Percentiles rank a stretch among this genome's conserved stretches.
These are phyloP conservation scores for Zaprionus ornatus DNA, from an alignment of 1,140 invertebrate species.

Conservation along the genomic window DNA sequence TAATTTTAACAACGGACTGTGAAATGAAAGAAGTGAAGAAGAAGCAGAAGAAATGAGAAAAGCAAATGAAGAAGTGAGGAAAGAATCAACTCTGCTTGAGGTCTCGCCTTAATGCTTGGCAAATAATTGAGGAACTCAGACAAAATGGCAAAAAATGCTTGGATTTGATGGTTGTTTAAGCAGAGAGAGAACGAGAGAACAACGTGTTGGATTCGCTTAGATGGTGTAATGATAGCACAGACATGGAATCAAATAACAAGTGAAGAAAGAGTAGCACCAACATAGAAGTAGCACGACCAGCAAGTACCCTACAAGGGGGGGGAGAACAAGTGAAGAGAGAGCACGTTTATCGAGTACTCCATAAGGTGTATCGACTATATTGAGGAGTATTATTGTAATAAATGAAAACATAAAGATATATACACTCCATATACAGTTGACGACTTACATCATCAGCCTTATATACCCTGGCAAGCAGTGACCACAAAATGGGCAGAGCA, in stretches of 20 bases:
- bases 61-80: constrained; percentile 12
- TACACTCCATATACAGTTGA: not conserved
- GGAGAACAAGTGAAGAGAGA: not conserved
- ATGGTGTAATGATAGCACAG: constrained; percentile 33
- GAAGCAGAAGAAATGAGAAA: constrained; percentile 11
- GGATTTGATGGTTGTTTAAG: constrained; percentile 31
- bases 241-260: constrained; percentile 6
- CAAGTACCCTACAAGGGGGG: constrained; percentile 2
- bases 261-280: not conserved
- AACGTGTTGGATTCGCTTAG: constrained; percentile 16
- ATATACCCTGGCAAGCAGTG: not conserved
- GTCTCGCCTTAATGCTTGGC: constrained; percentile 8
- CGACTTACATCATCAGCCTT: not conserved
- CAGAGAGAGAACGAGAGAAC: constrained; percentile 17
- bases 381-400: not conserved
- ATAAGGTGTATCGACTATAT: not conserved
- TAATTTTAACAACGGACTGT: constrained; percentile 68
- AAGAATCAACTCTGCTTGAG: constrained; percentile 13
- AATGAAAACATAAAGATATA: not conserved
- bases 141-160: not conserved
- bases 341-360: not conserved
- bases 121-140: constrained; percentile 33
- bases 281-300: not conserved
- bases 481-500: not conserved
- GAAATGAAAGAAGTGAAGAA: constrained; percentile 41